Conservation (phyloP, 2,797 vertebrate genomes). For the Vireo griseus region DNA sequence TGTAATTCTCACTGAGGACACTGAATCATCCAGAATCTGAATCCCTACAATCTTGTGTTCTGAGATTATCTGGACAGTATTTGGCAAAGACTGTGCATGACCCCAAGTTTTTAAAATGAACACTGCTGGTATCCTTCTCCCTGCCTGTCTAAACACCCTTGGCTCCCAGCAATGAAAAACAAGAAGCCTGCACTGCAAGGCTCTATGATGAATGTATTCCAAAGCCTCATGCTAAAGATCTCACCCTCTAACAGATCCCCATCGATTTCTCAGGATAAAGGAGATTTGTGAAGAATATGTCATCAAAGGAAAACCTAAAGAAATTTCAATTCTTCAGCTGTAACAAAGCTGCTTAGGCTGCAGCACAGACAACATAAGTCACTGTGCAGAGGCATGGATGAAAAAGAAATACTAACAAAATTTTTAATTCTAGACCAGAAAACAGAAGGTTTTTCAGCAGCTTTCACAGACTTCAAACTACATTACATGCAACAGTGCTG, state of each 20-base stretch:
- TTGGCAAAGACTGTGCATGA: background rate
- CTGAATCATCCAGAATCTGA: background rate
- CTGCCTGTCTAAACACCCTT: background rate
- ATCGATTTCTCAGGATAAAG: background rate
- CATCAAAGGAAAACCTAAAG: background rate
- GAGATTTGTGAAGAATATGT: accelerated
- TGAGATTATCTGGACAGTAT: background rate
- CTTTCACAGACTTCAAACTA: background rate
- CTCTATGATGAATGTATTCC: accelerated
- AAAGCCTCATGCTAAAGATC: background rate
- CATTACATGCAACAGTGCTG: background rate
- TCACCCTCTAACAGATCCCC: background rate
- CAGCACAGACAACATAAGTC: background rate
- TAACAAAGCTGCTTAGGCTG: background rate
- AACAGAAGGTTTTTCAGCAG: background rate
- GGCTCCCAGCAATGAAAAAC: background rate
- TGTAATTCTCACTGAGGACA: background rate
- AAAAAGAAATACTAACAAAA: accelerated
- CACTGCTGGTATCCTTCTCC: background rate
- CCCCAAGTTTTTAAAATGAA: background rate
- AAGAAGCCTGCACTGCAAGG: background rate
- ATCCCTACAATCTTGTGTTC: accelerated
- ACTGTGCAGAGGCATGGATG: accelerated
- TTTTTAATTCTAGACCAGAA: background rate
- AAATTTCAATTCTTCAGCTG: background rate